Base-by-base conservation (phyloP, 2,797 vertebrate genomes). In the Yasuhikotakia modesta region DNA sequence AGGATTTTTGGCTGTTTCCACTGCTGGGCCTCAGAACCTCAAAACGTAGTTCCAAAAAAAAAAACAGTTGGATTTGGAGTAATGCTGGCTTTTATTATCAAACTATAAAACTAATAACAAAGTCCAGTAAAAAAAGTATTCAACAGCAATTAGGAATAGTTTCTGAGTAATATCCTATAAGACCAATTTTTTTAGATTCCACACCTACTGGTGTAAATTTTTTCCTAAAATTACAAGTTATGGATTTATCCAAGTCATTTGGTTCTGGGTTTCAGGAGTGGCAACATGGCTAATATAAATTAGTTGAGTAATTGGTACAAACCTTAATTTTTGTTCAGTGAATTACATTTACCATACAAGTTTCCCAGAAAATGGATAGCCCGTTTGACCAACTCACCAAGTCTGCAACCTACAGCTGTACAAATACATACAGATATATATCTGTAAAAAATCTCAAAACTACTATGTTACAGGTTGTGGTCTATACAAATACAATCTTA, bases 401-500 rank as follows among this genome's bases (percentile, higher is more conserved):
- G 27, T 53, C 21, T 43, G 30, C 48, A 65, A 65, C 3, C 48
- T 24, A 12, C 12, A 39, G 19, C 60, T 52, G 14, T 53, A 21
- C 6, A 5, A 73, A 61, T 5, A 32, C 13, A 32, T 13, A 32
- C n/a, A n/a, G 12, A 73, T 52, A 17, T 2, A 32, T 32, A 64
- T 46, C 30, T 52, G 45, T 64, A 73, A 35, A 0, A 0, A 14
- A 32, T 30, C 7, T 32, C 5, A 21, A n/a, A 57, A 39, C 5
- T 66, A 43, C 4, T 27, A 65, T 27, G 30, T n/a, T 30, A 43
- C 30, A 53, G 22, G 5, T 45, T 75, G 21, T 79, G 43, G 43
- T 79, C 27, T 14, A 39, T 11, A 73, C n/a, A n/a, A 79, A 61
- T 50, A 24, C 14, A 39, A 35, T 70, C 53, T 61, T 61, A 60